Base-by-base conservation (phyloP, 2,113 vertebrate genomes). In the Promerops cafer region DNA sequence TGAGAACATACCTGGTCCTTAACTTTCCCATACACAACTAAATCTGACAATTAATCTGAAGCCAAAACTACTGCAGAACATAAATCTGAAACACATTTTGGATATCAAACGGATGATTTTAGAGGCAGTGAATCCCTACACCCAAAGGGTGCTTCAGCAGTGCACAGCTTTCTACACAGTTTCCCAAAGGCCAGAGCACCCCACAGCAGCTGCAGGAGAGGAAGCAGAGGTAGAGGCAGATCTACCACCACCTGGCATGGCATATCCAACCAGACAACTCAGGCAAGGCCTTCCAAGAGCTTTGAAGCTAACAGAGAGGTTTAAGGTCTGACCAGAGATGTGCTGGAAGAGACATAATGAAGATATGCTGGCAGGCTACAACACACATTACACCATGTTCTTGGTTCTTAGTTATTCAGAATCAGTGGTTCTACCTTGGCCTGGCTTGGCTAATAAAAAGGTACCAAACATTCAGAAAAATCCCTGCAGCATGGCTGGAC, bases 221-320 rank as follows among this genome's bases (percentile, higher is more conserved):
- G 5, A 84, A 35, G 15, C 19, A 35, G 49, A 76, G 49, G 57
- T 2, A 42, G 30, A 59, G 52, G 16, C 33, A 64, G 59, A 64
- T 28, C 39, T 17, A 16, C 5, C 63, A 37, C 11, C 22, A 14
- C 11, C 16, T 40, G 30, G n/a, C n/a, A 65, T 14, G 40, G 31
- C 26, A 39, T 0, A 0, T 63, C 52, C 39, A 68, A 54, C 42
- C 0, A 1, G 33, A 45, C 8, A 83, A 8, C 23, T 45, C 19
- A 45, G n/a, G 24, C 13, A 87, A 75, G 40, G 37, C 30, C 47
- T 69, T 59, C 42, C 35, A 63, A 37, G 40, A 14, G 10, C 45
- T 61, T 78, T 35, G 75, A 61, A 53, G n/a, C 15, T 49, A 68
- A 45, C 42, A 83, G 40, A 70, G 33, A 45, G 4, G 21, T 54